Evolutionary conservation across 2,797 vertebrate genomes (phyloP).

Genomic region (Vespertilio murinus): DNA sequence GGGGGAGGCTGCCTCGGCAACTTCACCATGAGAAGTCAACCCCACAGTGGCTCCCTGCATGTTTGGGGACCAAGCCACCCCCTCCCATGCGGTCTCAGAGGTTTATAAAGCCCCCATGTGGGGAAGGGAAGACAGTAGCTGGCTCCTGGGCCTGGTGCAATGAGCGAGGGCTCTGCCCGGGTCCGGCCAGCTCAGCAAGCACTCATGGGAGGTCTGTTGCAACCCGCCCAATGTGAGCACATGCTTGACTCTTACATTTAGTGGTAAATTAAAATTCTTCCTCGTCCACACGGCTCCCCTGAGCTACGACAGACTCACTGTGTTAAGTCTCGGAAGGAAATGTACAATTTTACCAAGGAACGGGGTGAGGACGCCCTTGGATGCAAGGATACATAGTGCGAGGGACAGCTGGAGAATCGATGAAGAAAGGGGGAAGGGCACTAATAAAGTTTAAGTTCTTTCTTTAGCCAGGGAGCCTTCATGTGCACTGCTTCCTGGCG

Average conservation of each 20-base stretch:
- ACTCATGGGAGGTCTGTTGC: not conserved
- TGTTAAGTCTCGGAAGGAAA: not conserved
- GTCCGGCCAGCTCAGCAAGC: not conserved
- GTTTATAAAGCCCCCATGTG: fast-evolving
- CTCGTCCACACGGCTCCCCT: not conserved
- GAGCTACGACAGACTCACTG: not conserved
- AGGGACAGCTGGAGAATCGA: not conserved
- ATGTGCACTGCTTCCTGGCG: not conserved
- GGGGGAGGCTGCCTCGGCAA: fast-evolving
- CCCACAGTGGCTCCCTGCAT: fast-evolving
- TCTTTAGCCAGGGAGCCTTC: not conserved
- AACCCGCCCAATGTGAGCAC: not conserved
- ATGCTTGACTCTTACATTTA: not conserved
- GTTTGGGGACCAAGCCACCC: not conserved
- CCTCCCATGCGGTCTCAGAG: fast-evolving
- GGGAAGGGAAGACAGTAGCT: not conserved
- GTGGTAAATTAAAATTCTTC: not conserved
- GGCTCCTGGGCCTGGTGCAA: not conserved
- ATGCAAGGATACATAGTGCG: not conserved
- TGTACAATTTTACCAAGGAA: not conserved
- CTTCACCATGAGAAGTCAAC: not conserved
- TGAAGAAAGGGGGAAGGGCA: not conserved
- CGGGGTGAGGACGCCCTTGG: not conserved
- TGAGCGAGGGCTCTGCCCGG: fast-evolving
- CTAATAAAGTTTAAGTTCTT: not conserved